These are phyloP conservation scores for Muscicapa adusta DNA, from an alignment of 2,113 vertebrate genomes.

Conservation along the genomic window DNA sequence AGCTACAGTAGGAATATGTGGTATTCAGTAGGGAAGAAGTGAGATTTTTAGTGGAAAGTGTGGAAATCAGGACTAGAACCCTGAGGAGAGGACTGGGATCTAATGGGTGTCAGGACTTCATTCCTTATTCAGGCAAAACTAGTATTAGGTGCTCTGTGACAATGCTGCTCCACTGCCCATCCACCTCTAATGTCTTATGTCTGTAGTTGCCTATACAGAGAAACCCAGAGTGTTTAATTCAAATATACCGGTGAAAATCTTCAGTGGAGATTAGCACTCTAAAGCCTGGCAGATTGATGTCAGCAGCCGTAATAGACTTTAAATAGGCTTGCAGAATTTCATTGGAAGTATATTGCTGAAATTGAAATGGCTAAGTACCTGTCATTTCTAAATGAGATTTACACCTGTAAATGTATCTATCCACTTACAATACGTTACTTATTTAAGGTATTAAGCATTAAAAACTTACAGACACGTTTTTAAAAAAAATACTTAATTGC, in stretches of 20 bases:
- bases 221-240: constrained; percentile 25
- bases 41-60: neutral
- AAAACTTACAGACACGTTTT: neutral
- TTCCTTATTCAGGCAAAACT: neutral
- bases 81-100: neutral
- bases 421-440: constrained; percentile 10
- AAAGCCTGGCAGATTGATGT: constrained; percentile 64
- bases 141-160: rapidly evolving
- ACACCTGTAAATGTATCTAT: constrained; percentile 35
- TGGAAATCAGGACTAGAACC: neutral
- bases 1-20: neutral
- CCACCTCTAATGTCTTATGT: neutral
- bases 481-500: neutral
- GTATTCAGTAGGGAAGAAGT: neutral
- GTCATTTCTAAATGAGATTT: constrained; percentile 62
- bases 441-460: neutral
- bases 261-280: constrained; percentile 36
- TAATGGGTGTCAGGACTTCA: neutral
- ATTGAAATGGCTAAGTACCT: constrained; percentile 59
- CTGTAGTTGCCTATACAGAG: neutral
- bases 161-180: neutral
- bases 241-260: constrained; percentile 50
- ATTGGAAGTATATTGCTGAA: constrained; percentile 53
- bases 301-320: constrained; percentile 50
- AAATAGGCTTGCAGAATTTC: constrained; percentile 68